These are phyloP conservation scores for Galaxea fascicularis DNA, from an alignment of 92 coral and sea anemone species.

Conservation along the genomic window DNA sequence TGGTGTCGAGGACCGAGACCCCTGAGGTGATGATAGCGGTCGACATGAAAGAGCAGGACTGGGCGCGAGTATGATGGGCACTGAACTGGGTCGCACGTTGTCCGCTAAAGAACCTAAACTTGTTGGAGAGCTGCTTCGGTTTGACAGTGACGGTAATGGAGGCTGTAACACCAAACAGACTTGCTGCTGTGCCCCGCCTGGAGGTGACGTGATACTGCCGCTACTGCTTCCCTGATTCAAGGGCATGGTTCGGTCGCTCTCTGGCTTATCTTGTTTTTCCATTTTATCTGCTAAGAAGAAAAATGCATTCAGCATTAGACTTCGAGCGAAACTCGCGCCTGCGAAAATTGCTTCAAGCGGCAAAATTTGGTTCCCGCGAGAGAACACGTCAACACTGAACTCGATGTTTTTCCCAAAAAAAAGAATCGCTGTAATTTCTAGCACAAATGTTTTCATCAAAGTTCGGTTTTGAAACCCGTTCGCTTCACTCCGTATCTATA, in stretches of 20 bases:
- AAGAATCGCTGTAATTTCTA: no score
- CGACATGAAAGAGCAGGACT: slow-evolving; percentile 80
- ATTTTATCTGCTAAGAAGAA: slow-evolving; percentile 22
- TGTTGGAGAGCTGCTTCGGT: slow-evolving; percentile 94
- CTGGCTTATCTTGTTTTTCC: slow-evolving; percentile 30
- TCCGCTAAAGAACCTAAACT: slow-evolving; percentile 96
- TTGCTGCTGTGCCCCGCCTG: slow-evolving; percentile 75
- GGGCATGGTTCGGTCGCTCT: slow-evolving; percentile 31
- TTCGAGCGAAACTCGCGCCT: not conserved
- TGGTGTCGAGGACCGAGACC: slow-evolving; percentile 45
- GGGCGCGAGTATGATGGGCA: slow-evolving; percentile 98
- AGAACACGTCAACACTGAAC: no score
- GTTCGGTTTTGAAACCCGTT: no score
- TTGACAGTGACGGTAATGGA: slow-evolving; percentile 94
- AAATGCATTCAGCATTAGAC: not conserved
- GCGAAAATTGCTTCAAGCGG: no score
- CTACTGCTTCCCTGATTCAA: slow-evolving; percentile 41
- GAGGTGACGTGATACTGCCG: slow-evolving; percentile 73
- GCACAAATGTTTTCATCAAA: no score
- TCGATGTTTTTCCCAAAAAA: not conserved
- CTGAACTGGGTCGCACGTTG: slow-evolving; percentile 94
- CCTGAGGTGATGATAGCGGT: slow-evolving; percentile 48
- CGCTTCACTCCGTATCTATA: no score
- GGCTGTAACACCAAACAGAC: slow-evolving; percentile 97
- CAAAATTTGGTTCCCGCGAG: no score